Conservation (phyloP, 2,888 invertebrate species). For the Tetragonula carbonaria region DNA sequence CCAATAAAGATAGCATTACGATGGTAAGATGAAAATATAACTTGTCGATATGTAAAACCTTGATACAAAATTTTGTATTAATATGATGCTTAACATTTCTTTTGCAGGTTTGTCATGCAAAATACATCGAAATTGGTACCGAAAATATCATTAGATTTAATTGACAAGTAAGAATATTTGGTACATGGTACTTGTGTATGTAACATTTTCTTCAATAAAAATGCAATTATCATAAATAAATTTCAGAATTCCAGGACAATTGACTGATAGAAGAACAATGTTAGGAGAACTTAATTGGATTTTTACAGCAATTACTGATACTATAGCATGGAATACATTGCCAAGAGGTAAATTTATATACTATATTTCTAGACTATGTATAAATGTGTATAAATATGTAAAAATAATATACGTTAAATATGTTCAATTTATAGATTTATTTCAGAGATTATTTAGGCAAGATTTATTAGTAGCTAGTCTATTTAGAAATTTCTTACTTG, state of each 20-base stretch:
- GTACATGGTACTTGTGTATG: neutral
- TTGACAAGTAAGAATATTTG: conserved; percentile 91
- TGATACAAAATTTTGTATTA: neutral
- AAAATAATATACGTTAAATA: conserved; percentile 13
- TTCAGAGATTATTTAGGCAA: conserved; percentile 98
- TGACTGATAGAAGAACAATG: conserved; percentile 98
- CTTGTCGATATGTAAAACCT: neutral
- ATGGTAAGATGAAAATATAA: conserved; percentile 86
- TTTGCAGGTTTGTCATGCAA: conserved; percentile 91
- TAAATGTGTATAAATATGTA: neutral
- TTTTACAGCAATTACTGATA: conserved; percentile 99
- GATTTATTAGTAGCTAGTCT: conserved; percentile 99
- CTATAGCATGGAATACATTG: conserved; percentile 99
- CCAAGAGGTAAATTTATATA: conserved; percentile 88
- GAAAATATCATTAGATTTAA: conserved; percentile 92
- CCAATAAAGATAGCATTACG: conserved; percentile 98
- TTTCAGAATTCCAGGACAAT: conserved; percentile 95
- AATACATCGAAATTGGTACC: conserved; percentile 93
- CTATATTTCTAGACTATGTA: conserved; percentile 1
- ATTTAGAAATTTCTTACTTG: conserved; percentile 98
- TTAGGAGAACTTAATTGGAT: conserved; percentile 99
- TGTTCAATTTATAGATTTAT: conserved; percentile 88
- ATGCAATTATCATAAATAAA: conserved; percentile 3
- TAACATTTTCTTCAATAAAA: neutral
- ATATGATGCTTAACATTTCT: conserved; percentile 4